Base-by-base conservation (phyloP, 2,113 vertebrate genomes). In the Bubalus kerabau region DNA sequence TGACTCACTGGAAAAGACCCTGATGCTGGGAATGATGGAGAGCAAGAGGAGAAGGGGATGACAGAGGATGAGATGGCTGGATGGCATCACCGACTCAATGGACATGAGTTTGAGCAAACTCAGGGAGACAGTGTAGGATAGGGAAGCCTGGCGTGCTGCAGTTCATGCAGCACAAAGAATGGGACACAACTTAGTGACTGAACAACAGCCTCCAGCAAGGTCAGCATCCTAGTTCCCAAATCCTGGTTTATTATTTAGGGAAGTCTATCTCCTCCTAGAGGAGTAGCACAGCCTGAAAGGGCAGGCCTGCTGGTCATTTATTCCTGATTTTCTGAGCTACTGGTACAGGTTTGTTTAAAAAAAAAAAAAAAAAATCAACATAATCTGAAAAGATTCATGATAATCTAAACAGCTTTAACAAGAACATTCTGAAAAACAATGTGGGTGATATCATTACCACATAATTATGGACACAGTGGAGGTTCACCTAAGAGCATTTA, bases 401-500 rank as follows among this genome's bases (percentile, higher is more conserved):
- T 91, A 90, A 96, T 93, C 67, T 81, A 84, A 57, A 74, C 23
- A 92, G 87, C 91, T 87, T 97, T 87, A 90, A 87, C 3, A 90
- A 90, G n/a, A 67, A 67, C 40, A 48, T 46, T 93, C 64, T 86
- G 78, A 81, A 80, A 97, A 87, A 43, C 71, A 80, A 56, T 4
- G 57, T 71, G 78, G 67, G 50, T 87, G 74, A 90, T 85, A 80
- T 67, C 64, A 90, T 92, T 94, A 87, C 76, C 76, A 97, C 43
- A 82, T 85, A 95, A 98, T 90, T 97, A 96, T 74, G 92, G 62
- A 83, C 64, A 92, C 2, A 81, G 74, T 74, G 67, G 59, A 46
- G 81, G 95, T 96, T 90, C 19, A 50, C 80, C 52, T 52, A 87
- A 91, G 19, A 59, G 64, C 36, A 54, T 87, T 97, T 90, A 96